phyloP scores from a whole-genome alignment of 1,140 invertebrate genomes.

The Hirudo medicinalis region DNA sequence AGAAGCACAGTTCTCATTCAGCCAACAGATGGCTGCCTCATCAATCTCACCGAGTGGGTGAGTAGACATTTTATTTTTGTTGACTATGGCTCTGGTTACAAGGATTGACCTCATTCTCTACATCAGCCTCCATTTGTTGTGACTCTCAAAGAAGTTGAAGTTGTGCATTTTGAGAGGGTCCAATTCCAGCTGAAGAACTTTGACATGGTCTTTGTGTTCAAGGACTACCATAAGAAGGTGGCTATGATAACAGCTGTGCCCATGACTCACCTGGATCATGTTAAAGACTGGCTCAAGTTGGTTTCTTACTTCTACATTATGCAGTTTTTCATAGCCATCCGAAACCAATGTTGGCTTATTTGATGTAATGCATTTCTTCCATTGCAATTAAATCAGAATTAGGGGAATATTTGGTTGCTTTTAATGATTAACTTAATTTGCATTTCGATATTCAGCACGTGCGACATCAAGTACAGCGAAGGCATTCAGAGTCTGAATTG shows the following conservation, averaged over 20 bases:
- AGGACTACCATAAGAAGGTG: constrained; percentile 86
- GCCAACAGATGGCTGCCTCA: constrained; percentile 88
- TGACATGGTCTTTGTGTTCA: constrained; percentile 99
- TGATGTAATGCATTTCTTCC: too few relatives aligned
- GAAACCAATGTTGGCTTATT: too few relatives aligned
- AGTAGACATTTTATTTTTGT: constrained; percentile 23
- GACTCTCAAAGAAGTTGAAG: constrained; percentile 87
- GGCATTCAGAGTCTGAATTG: constrained; percentile 97
- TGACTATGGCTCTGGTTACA: too few relatives aligned
- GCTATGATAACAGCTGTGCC: constrained; percentile 95
- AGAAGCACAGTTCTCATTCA: constrained; percentile 88
- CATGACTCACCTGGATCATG: constrained; percentile 95
- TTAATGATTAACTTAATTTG: too few relatives aligned
- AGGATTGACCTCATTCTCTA: constrained; percentile 19
- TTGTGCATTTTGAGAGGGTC: constrained; percentile 97
- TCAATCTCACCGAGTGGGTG: constrained; percentile 94
- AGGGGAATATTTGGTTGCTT: too few relatives aligned
- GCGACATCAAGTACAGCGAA: constrained; percentile 92
- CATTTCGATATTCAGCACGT: constrained; percentile 49
- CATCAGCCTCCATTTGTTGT: constrained; percentile 88
- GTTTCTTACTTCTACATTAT: constrained; percentile 27
- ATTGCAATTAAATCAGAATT: too few relatives aligned
- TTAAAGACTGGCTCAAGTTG: constrained; percentile 97
- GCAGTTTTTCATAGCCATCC: too few relatives aligned
- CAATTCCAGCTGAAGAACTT: constrained; percentile 98